Base-by-base conservation (phyloP, 2,113 vertebrate species). In the Macquaria australasica region DNA sequence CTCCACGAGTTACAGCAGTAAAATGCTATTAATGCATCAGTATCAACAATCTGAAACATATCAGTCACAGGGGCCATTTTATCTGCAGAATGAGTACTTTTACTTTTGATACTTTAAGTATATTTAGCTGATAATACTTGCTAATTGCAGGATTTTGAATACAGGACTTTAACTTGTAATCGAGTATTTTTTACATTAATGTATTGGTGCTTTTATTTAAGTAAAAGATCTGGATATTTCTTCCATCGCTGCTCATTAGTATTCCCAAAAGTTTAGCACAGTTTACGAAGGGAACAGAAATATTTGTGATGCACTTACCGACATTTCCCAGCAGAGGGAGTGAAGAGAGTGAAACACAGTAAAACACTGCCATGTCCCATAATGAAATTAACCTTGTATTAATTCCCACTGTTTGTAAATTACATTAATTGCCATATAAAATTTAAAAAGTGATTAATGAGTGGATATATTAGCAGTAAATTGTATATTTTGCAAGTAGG, bases 241-340 rank as follows among this genome's bases (percentile, higher is more conserved):
- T 20, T 21, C 7, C 11, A 50, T 6, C 0, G 14, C 23, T 58
- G 34, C 12, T 73, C 25, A 25, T 50, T 16, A 16, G 45, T 48
- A 6, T 48, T 48, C 5, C 45, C n/a, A 21, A 56, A 70, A 53
- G 8, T 73, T 41, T 20, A 28, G 1, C 55, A 23, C 4, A 60
- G 14, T 60, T 53, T 14, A 21, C 8, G 62, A 1, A 16, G 20
- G 41, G 12, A 58, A 5, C 4, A 45, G 14, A 34, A 34, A 50
- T 28, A n/a, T 18, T 1, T 51, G 2, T 34, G 34, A 8, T 88
- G 91, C 48, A 75, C 73, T 82, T 79, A 25, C 50, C 1, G 1
- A 23, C 0, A 9, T 12, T 45, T 3, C 14, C 87, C 93, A 89
- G 84, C 80, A 93, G 93, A 82, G 75, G 91, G 85, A 28, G 75